phyloP scores from a whole-genome alignment of 2,113 vertebrate genomes.

The Hyla sarda region DNA sequence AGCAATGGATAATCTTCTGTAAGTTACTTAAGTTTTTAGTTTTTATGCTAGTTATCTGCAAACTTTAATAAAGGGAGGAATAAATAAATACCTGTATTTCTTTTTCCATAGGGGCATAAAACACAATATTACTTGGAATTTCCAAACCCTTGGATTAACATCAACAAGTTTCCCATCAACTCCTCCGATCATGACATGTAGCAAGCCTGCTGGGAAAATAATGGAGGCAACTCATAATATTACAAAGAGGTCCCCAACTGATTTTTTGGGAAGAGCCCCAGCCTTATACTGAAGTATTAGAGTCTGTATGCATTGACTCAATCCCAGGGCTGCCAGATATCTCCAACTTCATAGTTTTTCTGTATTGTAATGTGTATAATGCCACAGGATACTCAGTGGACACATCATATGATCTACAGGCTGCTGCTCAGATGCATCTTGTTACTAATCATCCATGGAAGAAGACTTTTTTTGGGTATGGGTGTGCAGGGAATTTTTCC shows the following conservation, averaged over 20 bases:
- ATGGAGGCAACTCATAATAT: neutral
- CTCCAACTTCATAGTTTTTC: constrained; percentile 86
- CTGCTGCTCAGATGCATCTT: constrained; percentile 82
- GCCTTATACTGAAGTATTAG: constrained; percentile 73
- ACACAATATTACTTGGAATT: constrained; percentile 87
- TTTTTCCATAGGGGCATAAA: constrained; percentile 80
- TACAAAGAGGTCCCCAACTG: constrained; percentile 26
- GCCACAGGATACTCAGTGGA: constrained; percentile 67
- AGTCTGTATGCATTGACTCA: constrained; percentile 81
- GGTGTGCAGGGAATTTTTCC: constrained; percentile 83
- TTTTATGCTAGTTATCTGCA: no score
- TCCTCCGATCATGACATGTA: constrained; percentile 79
- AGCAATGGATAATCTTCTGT: no score
- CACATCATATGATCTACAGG: constrained; percentile 71
- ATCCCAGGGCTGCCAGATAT: constrained; percentile 77
- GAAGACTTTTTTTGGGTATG: constrained; percentile 82
- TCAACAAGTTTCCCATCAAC: constrained; percentile 75
- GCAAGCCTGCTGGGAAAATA: constrained; percentile 50
- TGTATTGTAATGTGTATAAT: constrained; percentile 83
- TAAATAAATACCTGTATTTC: neutral
- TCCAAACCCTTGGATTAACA: constrained; percentile 76
- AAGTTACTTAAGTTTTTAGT: no score
- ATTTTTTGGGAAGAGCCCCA: constrained; percentile 57
- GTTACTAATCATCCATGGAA: constrained; percentile 82
- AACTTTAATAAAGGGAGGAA: neutral